phyloP scores from a whole-genome alignment of 2,888 invertebrate genomes.

The Thelaira solivaga region DNA sequence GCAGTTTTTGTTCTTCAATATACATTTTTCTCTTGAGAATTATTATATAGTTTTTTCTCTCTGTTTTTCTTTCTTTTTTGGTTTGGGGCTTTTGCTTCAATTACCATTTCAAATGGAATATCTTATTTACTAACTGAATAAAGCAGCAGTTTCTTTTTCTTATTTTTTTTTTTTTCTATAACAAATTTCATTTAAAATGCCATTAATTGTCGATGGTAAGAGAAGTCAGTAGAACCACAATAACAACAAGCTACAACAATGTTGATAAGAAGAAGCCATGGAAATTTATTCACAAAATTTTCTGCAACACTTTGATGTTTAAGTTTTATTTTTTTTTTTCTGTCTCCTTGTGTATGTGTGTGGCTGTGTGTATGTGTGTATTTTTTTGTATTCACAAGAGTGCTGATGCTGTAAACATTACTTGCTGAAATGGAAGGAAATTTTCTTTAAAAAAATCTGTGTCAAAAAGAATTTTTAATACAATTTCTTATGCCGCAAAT shows the following conservation, averaged over 20 bases:
- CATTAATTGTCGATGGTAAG: not conserved
- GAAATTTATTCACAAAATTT: not conserved
- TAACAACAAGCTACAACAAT: not conserved
- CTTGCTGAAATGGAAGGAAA: not conserved
- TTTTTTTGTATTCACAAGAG: not conserved
- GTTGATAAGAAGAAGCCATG: not conserved
- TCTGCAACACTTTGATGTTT: constrained; percentile 20
- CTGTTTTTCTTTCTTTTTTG: not conserved
- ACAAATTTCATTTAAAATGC: no score
- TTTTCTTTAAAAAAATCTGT: not conserved
- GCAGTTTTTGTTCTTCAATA: no score
- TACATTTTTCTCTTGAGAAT: not conserved
- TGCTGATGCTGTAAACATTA: not conserved
- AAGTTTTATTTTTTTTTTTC: no score
- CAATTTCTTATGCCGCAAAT: constrained; percentile 8
- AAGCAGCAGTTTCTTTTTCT: not conserved
- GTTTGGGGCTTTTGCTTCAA: not conserved
- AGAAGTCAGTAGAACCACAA: not conserved
- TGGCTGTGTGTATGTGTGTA: no score
- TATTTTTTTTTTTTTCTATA: no score
- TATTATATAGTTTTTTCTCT: not conserved
- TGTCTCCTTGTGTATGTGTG: no score
- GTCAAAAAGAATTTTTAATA: constrained; percentile 40
- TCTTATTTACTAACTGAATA: not conserved
- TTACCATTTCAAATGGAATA: constrained; percentile 39